Base-by-base conservation (phyloP, 2,113 vertebrate species). In the Strix uralensis region DNA sequence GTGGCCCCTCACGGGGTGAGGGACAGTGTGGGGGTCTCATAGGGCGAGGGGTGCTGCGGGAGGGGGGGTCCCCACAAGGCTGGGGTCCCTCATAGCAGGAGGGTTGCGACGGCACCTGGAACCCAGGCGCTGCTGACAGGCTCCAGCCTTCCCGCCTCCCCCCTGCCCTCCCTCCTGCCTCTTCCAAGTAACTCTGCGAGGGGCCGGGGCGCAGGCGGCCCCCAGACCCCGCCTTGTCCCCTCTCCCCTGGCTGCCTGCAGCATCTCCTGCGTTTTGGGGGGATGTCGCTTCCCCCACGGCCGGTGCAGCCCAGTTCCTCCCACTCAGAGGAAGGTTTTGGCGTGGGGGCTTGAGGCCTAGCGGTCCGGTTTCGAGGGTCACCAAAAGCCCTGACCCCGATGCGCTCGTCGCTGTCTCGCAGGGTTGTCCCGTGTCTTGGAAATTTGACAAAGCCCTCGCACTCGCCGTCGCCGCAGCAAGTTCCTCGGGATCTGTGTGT, bases 211-310 rank as follows among this genome's bases (percentile, higher is more conserved):
- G 10, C 54, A 10, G 36, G 34, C 4, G 4, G 51, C 67, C 21
- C 55, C 1, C 17, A 23, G 40, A 38, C 25, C 18, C 8, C 32
- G 4, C 44, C 58, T 11, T 2, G 19, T 36, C 42, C 61, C 1
- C 0, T 30, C n/a, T 54, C 16, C 23, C 13, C 20, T 5, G 52
- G 30, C 79, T 15, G 1, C 38, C 19, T 20, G 40, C 17, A 22
- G 38, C 16, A 26, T 59, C 19, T 13, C 20, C 23, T 16, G 21
- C 1, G 0, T 67, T 63, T 25, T 0, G 4, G 30, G n/a, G n/a
- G 17, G 21, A 13, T 1, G 0, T 36, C 4, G 7, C 2, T 1
- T 20, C 18, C n/a, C 27, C 62, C 11, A 0, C 2, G 66, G 58
- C 19, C 3, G 5, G 10, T 10, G 11, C 52, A 4, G 34, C 6